Conservation (phyloP, 2,113 vertebrate genomes). For the Argyrosomus japonicus region DNA sequence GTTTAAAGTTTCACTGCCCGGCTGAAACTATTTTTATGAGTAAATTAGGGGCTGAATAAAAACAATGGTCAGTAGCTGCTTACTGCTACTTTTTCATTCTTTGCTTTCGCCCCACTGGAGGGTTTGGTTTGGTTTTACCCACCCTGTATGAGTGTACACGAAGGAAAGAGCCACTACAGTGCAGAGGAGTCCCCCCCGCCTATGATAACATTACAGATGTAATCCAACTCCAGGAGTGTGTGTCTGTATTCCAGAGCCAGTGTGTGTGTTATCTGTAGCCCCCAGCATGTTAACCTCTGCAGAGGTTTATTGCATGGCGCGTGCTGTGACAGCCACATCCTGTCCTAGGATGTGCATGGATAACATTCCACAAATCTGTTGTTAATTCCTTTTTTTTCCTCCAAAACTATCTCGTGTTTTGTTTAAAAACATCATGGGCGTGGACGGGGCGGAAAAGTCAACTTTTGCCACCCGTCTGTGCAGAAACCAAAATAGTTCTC, state of each 20-base stretch:
- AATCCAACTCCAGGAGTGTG: background rate
- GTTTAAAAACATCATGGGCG: slow-evolving; percentile 68
- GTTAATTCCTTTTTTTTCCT: slow-evolving; percentile 61
- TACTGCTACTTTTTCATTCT: background rate
- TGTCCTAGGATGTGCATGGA: slow-evolving; percentile 60
- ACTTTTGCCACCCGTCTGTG: slow-evolving; percentile 46
- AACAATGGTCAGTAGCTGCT: slow-evolving; percentile 41
- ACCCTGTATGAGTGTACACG: too few species aligned
- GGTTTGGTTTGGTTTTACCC: slow-evolving; percentile 1
- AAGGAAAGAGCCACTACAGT: background rate
- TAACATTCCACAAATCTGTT: slow-evolving; percentile 73
- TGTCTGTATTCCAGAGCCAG: background rate
- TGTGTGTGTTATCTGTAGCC: slow-evolving; percentile 54
- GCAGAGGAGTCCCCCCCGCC: background rate
- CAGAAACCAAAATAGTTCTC: slow-evolving; percentile 69
- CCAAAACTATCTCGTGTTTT: slow-evolving; percentile 62
- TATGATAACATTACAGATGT: background rate
- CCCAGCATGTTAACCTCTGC: slow-evolving; percentile 46
- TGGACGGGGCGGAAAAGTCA: slow-evolving; percentile 62
- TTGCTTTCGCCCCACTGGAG: background rate
- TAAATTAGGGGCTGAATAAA: slow-evolving; percentile 35
- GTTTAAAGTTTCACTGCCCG: slow-evolving; percentile 59
- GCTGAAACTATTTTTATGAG: slow-evolving; percentile 64
- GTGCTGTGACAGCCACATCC: slow-evolving; percentile 69
- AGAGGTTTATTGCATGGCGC: slow-evolving; percentile 41